Evolutionary conservation across 2,113 vertebrate species (phyloP).

Genomic region (Caretta caretta): DNA sequence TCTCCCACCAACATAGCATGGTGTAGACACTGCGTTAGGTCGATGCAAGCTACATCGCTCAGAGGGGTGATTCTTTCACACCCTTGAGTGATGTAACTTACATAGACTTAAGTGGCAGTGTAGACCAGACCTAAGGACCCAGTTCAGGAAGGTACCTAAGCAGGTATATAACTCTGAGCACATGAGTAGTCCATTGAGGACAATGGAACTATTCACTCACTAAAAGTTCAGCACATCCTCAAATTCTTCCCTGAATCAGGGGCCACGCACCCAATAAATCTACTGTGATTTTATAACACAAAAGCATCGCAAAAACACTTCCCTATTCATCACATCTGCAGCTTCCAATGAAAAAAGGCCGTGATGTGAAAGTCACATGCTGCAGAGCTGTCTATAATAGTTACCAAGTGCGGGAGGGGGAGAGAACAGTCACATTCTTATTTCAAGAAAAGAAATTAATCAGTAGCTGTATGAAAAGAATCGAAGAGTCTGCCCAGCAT

Average conservation of each 20-base stretch:
- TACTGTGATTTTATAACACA: constrained; percentile 18
- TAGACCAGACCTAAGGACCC: neutral
- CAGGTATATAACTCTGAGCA: neutral
- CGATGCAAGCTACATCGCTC: no score
- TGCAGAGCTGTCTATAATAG: constrained; percentile 52
- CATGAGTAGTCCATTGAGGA: neutral
- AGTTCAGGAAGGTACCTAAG: neutral
- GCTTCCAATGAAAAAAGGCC: constrained; percentile 55
- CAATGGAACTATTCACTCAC: neutral
- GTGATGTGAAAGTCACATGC: constrained; percentile 54
- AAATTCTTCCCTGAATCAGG: constrained; percentile 8
- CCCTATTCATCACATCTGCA: constrained; percentile 57
- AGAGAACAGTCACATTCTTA: constrained; percentile 28
- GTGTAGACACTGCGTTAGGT: no score
- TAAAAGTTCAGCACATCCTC: constrained; percentile 20
- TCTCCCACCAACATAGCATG: no score
- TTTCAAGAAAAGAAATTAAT: constrained; percentile 63
- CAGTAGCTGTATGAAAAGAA: constrained; percentile 24
- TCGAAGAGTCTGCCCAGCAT: constrained; percentile 16
- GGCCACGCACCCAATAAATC: constrained; percentile 29
- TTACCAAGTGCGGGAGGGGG: constrained; percentile 44
- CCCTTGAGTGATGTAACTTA: no score
- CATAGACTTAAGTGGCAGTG: no score
- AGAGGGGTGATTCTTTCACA: no score
- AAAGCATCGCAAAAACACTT: constrained; percentile 34